These are phyloP conservation scores for Orthosia gothica DNA, from an alignment of 2,888 invertebrate genomes.

Conservation along the genomic window DNA sequence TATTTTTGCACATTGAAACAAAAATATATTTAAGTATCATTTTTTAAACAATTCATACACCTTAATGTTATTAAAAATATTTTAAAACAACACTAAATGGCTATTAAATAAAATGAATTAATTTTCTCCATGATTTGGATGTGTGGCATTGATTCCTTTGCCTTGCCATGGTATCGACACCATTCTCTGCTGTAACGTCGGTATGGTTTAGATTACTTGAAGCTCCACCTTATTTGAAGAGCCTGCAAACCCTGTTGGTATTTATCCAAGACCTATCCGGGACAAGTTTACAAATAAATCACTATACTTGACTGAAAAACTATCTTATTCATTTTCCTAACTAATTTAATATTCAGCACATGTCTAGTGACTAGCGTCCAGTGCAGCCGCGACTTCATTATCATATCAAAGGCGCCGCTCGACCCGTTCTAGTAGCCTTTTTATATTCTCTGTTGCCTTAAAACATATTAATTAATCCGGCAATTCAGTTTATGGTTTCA, in stretches of 20 bases:
- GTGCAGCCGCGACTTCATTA: conserved; percentile 69
- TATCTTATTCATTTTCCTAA: not conserved
- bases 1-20: too few species aligned
- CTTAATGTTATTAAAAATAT: too few species aligned
- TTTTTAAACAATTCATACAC: too few species aligned
- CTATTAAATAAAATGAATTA: too few species aligned
- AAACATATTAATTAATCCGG: conserved; percentile 33
- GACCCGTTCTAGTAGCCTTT: conserved; percentile 55
- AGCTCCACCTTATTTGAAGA: too few species aligned
- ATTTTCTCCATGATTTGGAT: too few species aligned
- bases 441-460: conserved; percentile 47
- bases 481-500: conserved; percentile 11
- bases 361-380: conserved; percentile 43
- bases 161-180: too few species aligned
- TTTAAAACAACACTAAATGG: too few species aligned
- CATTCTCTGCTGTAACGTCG: too few species aligned
- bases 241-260: not conserved
- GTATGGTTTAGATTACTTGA: too few species aligned
- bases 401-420: conserved; percentile 72
- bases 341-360: conserved; percentile 15
- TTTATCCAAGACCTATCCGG: not conserved
- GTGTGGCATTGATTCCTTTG: too few species aligned
- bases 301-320: not conserved
- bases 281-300: not conserved
- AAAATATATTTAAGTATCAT: too few species aligned